Evolutionary conservation across 2,888 invertebrate species (phyloP), one percentile per base, ranked within the genome.

Genomic region (Cheilosia scutellata): DNA sequence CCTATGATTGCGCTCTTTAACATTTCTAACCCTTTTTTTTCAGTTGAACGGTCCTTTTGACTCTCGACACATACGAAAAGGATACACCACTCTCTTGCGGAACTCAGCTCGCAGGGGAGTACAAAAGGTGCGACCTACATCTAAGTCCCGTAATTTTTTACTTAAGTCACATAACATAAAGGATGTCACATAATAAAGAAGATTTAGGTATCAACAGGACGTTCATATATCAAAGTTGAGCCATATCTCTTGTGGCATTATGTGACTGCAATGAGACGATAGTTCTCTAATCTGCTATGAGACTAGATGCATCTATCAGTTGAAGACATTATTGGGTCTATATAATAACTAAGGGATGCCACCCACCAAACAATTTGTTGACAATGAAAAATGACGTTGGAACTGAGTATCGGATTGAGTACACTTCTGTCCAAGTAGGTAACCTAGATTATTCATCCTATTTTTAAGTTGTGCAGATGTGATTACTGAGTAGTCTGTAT

Each of bases 41-140:
- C 33, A 25, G 72, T 29, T 63, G 58, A 65, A 60, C n/a, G n/a
- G 1, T 58, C n/a, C 58, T 51, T 66, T 76, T 76, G 66, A 66
- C 40, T 40, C 9, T 25, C 29, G 71, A 58, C 29, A 71, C 37
- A 49, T 47, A 40, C 40, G 37, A 33, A 51, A 40, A 29, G 40
- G 37, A 49, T 20, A 49, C 37, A 31, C 37, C 25, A 55, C 55
- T 33, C 55, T 42, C 31, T 37, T 55, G 13, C 9, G 55, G 11
- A 37, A 47, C 25, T 44, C 55, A 65, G 47, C 44, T 53, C 51
- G 31, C 42, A 29, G 6, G 4, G 27, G 25, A 62, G 31, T n/a
- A 58, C 29, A 68, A 53, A 68, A 44, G 51, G 29, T 47, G 31
- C 31, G 77, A 63, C 77, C 77, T 29, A 70, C 44, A 77, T 55